Conservation (phyloP, 2,888 invertebrate species). For the Hemithea aestivaria region DNA sequence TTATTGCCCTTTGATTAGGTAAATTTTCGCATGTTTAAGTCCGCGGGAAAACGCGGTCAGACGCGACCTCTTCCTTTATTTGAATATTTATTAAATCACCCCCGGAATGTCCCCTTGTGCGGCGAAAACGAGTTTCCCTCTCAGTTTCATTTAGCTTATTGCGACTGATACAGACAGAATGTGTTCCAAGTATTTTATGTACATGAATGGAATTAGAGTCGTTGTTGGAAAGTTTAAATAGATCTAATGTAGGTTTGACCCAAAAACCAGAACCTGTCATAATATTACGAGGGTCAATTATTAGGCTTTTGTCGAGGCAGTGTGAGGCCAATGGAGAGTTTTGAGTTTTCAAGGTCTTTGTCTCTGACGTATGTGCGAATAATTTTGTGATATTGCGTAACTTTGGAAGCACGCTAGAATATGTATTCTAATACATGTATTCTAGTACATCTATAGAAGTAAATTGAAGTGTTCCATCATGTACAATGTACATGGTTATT, state of each 20-base stretch:
- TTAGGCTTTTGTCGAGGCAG: no score
- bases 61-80: conserved; percentile 52
- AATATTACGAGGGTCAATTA: not conserved
- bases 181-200: conserved; percentile 20
- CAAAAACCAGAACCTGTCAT: no score
- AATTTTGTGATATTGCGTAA: no score
- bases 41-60: conserved; percentile 23
- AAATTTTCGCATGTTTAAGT: conserved; percentile 17
- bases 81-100: conserved; percentile 69
- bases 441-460: no score
- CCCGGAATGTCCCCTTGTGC: conserved; percentile 36
- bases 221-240: not conserved
- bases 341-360: no score
- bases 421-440: no score
- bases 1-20: conserved; percentile 19
- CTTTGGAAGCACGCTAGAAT: no score
- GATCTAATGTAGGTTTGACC: no score
- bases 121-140: conserved; percentile 48
- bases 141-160: conserved; percentile 49
- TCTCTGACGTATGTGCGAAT: no score
- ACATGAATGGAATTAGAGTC: conserved; percentile 13
- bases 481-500: no score
- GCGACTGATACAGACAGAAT: conserved; percentile 33
- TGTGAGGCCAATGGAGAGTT: no score
- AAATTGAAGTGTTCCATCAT: no score